phyloP scores from a whole-genome alignment of 2,797 vertebrate genomes.

The Pteronotus mesoamericanus region DNA sequence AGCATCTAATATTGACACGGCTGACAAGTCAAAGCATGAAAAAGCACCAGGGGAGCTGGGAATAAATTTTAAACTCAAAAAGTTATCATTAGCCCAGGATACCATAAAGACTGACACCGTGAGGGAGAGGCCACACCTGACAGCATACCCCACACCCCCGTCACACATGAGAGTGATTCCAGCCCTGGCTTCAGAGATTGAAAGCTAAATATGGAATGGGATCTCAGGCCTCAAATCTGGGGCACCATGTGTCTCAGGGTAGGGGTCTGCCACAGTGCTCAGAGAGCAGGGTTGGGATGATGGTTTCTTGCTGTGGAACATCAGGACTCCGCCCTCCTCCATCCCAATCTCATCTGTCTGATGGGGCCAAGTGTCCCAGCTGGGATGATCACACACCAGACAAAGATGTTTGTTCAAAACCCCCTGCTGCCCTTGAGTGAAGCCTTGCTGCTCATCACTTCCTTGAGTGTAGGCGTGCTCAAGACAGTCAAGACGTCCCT shows the following conservation, averaged over 20 bases:
- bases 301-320: neutral
- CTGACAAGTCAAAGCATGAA: neutral
- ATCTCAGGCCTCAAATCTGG: neutral
- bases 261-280: neutral
- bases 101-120: neutral
- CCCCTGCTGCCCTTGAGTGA: neutral
- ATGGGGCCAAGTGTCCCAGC: neutral
- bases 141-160: neutral
- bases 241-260: neutral
- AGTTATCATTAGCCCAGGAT: neutral
- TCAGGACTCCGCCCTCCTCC: neutral
- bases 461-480: neutral
- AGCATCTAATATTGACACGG: neutral
- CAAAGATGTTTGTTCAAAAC: neutral
- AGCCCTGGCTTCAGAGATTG: neutral
- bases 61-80: neutral
- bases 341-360: neutral
- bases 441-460: neutral
- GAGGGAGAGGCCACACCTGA: accelerated
- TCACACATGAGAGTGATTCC: accelerated
- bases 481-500: neutral
- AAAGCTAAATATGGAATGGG: neutral
- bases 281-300: neutral
- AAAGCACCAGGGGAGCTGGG: neutral
- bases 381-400: neutral